These are phyloP conservation scores for Prorops nasuta DNA, from an alignment of 1,140 invertebrate species.

Conservation along the genomic window DNA sequence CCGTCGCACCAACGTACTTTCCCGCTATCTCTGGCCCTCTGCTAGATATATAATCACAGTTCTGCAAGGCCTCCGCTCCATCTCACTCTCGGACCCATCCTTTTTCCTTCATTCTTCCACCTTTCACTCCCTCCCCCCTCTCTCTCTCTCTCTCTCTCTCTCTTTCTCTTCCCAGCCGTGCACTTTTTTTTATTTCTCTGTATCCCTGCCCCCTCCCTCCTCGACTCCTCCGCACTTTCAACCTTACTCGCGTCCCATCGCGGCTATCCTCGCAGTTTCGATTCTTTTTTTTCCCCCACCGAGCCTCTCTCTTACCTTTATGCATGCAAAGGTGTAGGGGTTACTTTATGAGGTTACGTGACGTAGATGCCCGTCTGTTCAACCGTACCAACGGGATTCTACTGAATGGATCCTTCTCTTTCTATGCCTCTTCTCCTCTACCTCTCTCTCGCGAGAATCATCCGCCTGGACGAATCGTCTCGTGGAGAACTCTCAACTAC, in stretches of 20 bases:
- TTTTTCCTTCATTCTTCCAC: slow-evolving; percentile 12
- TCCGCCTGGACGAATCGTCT: too few relatives aligned
- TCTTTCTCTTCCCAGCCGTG: slow-evolving; percentile 7
- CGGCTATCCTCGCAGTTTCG: slow-evolving; percentile 16
- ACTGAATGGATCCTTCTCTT: slow-evolving; percentile 18
- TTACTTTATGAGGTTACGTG: slow-evolving; percentile 28
- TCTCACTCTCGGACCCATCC: slow-evolving; percentile 10
- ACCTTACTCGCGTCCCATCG: slow-evolving; percentile 29
- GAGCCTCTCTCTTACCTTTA: slow-evolving; percentile 14
- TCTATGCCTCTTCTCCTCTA: too few relatives aligned
- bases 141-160: slow-evolving; percentile 6
- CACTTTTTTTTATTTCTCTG: slow-evolving; percentile 10
- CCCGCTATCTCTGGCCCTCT: slow-evolving; percentile 28
- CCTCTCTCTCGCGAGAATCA: neutral
- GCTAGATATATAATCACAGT: slow-evolving; percentile 26
- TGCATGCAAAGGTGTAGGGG: slow-evolving; percentile 29
- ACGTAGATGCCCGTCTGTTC: slow-evolving; percentile 18
- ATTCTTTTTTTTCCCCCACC: slow-evolving; percentile 8
- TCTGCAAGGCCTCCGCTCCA: slow-evolving; percentile 10
- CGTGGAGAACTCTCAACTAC: too few relatives aligned
- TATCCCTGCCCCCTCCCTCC: slow-evolving; percentile 9
- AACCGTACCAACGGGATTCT: slow-evolving; percentile 16
- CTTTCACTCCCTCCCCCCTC: slow-evolving; percentile 7
- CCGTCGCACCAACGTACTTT: too few relatives aligned
- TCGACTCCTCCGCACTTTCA: slow-evolving; percentile 16